Base-by-base conservation (phyloP, 2,888 invertebrate species). In the Bombylius discolor region DNA sequence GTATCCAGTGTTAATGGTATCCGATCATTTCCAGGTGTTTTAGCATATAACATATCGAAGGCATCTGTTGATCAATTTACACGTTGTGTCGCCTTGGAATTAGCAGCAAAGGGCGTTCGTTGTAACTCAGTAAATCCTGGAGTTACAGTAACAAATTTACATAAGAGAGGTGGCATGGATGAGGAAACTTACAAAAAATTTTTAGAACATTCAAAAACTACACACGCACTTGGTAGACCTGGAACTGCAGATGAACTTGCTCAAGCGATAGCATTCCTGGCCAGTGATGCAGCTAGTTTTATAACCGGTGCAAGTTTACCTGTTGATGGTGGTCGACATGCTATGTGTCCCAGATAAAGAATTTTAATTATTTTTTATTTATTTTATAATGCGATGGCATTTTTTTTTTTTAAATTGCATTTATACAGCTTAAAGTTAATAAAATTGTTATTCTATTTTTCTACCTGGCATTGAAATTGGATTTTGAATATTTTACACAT, bases 31-130 rank as follows among this genome's bases (percentile, higher is more conserved):
- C 85, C 95, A 4, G 88, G 88, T 8, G 87, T 95, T 0, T 73
- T 96, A 49, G 88, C 94, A 0, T 99, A 99, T 71, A 87, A 86
- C 63, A 84, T 98, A 71, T 93, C 94, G 1, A 98, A 99, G 75
- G 82, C 93, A 45, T 89, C 95, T 2, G 78, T 98, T 0, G 98
- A 99, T 73, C 97, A 97, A 70, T 84, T 99, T 62, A 98, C 98
- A 0, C 81, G 89, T 64, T 95, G 95, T 72, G 81, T 87, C 4
- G 96, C 98, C 5, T 74, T 99, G 57, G 97, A 92, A 67, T 70
- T 92, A 53, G 91, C 89, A 23, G 67, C 81, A 0, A 87, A 89
- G 72, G 83, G 87, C 59, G 90, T 96, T 0, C 77, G 96, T 58
- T 93, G 93, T 0, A 96, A 96, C 72, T 82, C 86, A 62, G 92